Base-by-base conservation (phyloP, 1,140 invertebrate species). In the Bombus superbus region DNA sequence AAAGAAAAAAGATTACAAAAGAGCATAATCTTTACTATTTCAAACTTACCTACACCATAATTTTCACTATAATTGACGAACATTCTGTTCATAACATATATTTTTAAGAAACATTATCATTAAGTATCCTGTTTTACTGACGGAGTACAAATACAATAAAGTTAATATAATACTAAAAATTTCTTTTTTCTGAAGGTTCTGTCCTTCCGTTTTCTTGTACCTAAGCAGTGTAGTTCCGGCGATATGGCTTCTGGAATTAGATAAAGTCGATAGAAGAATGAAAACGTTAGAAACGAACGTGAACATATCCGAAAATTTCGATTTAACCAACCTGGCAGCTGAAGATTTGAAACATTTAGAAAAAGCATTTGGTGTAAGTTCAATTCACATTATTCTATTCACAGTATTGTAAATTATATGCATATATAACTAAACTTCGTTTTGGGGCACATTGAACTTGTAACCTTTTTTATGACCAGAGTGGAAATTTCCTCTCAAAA, bases 161-260 rank as follows among this genome's bases (percentile, higher is more conserved):
- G 18, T 53, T 53, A 22, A 53, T 53, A 22, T 53, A 22, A 53
- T 22, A 32, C 18, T 38, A 15, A 10, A 25, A 57, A 38, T 8
- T 62, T 69, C 85, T 47, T 75, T 78, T 81, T 73, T 72, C 89
- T 86, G 22, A 92, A 98, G 98, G 97, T 98, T 98, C 94, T 98
- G 98, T 89, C 98, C 98, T 35, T 98, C 97, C 4, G 98, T 98
- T 0, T 98, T 98, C 94, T 95, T 98, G 28, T 98, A 98, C 91
- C 94, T 98, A 42, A 97, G 96, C 64, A 97, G 97, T 90, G 97
- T 98, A 71, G 97, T 98, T 3, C 98, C 98, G 1, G 97, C 98
- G 15, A 98, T 98, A 93, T 98, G 98, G 98, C 95, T 98, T 2
- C 93, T 98, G 72, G 98, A 98, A 93, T 94, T 98, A 76, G 97